Evolutionary conservation across 2,888 invertebrate species (phyloP), one percentile per base, ranked within the genome.

Genomic region (Chrysopilus asiliformis): DNA sequence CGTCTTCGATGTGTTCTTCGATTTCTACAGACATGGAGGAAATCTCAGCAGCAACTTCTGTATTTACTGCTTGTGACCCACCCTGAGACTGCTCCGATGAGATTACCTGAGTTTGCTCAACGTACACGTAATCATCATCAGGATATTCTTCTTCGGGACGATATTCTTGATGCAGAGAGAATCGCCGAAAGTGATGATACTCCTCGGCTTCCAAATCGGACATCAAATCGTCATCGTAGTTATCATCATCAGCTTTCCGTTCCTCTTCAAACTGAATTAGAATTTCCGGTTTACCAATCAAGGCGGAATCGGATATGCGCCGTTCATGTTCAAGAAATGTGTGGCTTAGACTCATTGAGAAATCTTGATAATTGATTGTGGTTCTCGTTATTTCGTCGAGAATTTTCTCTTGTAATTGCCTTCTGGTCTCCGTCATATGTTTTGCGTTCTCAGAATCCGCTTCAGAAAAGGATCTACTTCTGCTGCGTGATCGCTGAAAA

Each of bases 111-210:
- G 57, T 48, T 31, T 60, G 49, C 1, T 59, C 53, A 14, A 57
- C 46, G 28, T 47, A 61, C 2, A 56, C 45, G 22, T 47, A 58
- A 9, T 57, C 47, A 32, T 53, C 55, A 31, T 55, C 56, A 14
- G 37, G 47, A 0, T 58, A 61, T 45, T 61, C 61, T 36, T 59
- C 53, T 35, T 61, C 60, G 1, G 52, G 43, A 1, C 52, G 56
- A 16, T 49, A 47, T 33, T 59, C 60, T 42, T 59, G 60, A 4
- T 53, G 50, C 15, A 61, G 39, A 0, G 60, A 61, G 29, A 50
- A 62, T 24, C 62, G 50, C 2, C 63, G 44, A 36, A 50, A 57
- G 36, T 62, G 62, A 47, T 62, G 62, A 44, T 62, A 63, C 18
- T 62, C 60, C 17, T 62, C 62, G 0, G 55, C 55, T 6, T 62